These are phyloP conservation scores for Drosophila colorata DNA, from an alignment of 2,888 invertebrate genomes.

Conservation along the genomic window DNA sequence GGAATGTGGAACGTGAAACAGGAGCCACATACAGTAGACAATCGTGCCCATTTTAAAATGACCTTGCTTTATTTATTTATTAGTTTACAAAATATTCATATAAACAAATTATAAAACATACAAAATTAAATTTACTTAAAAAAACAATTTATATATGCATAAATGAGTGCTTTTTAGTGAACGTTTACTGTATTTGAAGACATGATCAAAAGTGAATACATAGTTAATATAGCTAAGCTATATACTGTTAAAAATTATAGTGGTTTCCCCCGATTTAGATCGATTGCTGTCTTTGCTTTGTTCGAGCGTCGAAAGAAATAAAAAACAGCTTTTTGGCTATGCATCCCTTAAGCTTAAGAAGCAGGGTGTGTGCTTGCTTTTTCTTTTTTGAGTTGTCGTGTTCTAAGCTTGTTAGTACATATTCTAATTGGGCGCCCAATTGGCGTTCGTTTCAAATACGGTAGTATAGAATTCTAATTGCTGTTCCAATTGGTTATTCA, in stretches of 20 bases:
- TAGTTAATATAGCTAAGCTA: background rate
- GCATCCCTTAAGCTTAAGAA: background rate
- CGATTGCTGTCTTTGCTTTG: background rate
- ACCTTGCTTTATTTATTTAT: no score
- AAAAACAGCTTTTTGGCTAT: background rate
- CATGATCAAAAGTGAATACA: background rate
- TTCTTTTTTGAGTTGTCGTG: background rate
- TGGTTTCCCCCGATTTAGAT: background rate
- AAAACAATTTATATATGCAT: no score
- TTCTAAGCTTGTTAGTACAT: background rate
- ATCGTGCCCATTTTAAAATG: background rate
- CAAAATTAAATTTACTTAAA: no score
- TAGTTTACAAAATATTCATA: no score
- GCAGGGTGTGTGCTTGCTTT: background rate
- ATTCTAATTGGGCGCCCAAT: background rate
- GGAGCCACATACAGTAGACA: background rate
- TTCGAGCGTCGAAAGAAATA: background rate
- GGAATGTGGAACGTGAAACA: conserved; percentile 1
- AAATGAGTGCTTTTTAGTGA: no score
- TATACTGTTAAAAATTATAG: no score
- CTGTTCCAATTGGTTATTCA: background rate
- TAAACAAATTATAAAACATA: no score
- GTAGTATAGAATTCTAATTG: background rate
- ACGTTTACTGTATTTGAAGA: background rate
- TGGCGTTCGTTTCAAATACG: background rate